phyloP scores from a whole-genome alignment of 2,888 invertebrate genomes.

The Chloroclysta siterata region DNA sequence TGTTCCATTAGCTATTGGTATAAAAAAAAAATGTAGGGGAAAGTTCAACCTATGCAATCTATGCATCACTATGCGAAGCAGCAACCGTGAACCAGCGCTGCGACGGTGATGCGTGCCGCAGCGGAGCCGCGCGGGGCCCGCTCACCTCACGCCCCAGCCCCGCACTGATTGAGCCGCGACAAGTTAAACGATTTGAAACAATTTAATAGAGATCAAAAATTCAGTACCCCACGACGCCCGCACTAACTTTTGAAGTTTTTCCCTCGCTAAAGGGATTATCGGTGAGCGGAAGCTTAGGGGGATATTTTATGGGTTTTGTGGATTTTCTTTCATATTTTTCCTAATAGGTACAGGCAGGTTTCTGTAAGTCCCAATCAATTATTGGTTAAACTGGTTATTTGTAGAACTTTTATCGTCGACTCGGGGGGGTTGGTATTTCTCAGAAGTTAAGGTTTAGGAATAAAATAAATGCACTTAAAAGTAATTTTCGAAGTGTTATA shows the following conservation, averaged over 20 bases:
- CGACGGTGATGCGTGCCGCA: slow-evolving; percentile 36
- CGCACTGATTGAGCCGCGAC: slow-evolving; percentile 84
- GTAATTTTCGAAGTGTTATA: background rate
- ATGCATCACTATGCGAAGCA: slow-evolving; percentile 66
- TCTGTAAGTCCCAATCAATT: slow-evolving; percentile 34
- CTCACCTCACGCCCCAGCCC: slow-evolving; percentile 50
- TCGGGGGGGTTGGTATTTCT: slow-evolving; percentile 18
- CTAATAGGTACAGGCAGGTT: slow-evolving; percentile 48
- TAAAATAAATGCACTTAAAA: background rate
- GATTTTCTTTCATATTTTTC: slow-evolving; percentile 67
- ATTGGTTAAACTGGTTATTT: slow-evolving; percentile 34
- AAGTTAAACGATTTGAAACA: slow-evolving; percentile 86
- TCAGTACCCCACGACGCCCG: slow-evolving; percentile 76
- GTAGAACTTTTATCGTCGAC: slow-evolving; percentile 14
- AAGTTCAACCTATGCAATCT: slow-evolving; percentile 41
- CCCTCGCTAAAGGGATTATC: slow-evolving; percentile 84
- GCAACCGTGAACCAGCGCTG: slow-evolving; percentile 65
- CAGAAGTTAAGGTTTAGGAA: background rate
- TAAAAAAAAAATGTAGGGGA: too few relatives aligned
- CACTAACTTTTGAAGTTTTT: slow-evolving; percentile 85
- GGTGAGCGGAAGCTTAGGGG: slow-evolving; percentile 77
- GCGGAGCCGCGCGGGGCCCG: slow-evolving; percentile 36
- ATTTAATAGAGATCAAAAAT: slow-evolving; percentile 86
- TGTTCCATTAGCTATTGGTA: too few relatives aligned
- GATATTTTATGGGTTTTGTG: slow-evolving; percentile 76